Evolutionary conservation across 2,113 vertebrate species (phyloP), one percentile per base, ranked within the genome.

Genomic region (Alligator sinensis): DNA sequence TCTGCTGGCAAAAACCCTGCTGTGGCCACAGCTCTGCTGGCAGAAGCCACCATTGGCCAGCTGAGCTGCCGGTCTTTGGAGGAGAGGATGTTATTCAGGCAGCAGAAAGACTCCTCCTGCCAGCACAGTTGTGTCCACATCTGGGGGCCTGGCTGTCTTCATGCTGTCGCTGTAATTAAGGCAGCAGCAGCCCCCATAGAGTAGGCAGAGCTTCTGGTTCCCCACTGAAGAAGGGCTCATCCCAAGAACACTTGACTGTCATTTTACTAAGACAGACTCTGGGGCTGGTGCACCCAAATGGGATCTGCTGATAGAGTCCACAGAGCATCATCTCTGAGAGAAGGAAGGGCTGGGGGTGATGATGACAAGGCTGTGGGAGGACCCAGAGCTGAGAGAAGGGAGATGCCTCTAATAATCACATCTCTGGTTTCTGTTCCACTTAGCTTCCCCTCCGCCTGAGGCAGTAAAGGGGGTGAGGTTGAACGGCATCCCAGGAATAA

Each of bases 361-460:
- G 47, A 25, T 16, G 15, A 55, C 61, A 10, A 21, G 10, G 54
- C 24, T 24, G 27, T 24, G 25, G 25, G 74, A 55, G 15, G 27
- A 55, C 28, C 47, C 15, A 17, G 16, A 47, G 47, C 47, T 55
- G 47, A 76, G 14, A 7, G 15, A 24, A 17, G 24, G 9, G 82
- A 54, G 59, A 24, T 0, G 17, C 27, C 22, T 76, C 5, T n/a
- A 38, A 54, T 64, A 34, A 25, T 64, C 59, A 38, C 10, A 0
- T 0, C n/a, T 27, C 15, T 0, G 1, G 14, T 80, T 12, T 66
- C 3, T 0, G 0, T 38, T 8, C 64, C 7, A 38, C 64, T 64
- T 6, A 60, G 38, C 75, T 68, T 74, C 58, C 27, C 60, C 2
- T 38, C 1, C 5, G 3, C 1, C 14, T 77, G 72, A 8, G 15